A percentile compares a stretch with the other conserved stretches of the same genome.
phyloP scores from a whole-genome alignment of 2,888 invertebrate genomes.

The Acleris holmiana region DNA sequence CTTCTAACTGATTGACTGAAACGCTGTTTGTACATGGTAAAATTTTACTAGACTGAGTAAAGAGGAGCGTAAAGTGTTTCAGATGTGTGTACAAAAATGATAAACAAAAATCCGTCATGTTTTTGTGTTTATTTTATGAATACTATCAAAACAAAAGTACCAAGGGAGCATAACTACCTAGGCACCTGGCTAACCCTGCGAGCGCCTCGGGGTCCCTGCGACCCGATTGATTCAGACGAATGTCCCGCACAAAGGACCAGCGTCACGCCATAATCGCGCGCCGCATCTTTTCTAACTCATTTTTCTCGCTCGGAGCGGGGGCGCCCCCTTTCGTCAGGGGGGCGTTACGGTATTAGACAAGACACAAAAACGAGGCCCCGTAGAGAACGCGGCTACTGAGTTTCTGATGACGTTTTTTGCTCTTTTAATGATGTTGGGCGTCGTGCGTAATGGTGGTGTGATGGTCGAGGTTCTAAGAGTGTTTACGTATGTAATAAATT shows the following conservation, averaged over 20 bases:
- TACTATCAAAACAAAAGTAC: slow-evolving; percentile 41
- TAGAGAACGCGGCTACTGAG: slow-evolving; percentile 75
- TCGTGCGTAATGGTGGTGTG: slow-evolving; percentile 38
- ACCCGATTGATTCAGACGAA: slow-evolving; percentile 79
- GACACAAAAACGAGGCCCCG: slow-evolving; percentile 81
- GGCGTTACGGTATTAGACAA: slow-evolving; percentile 83
- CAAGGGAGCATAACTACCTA: slow-evolving; percentile 44
- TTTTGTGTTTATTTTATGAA: background rate
- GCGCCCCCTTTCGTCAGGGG: slow-evolving; percentile 65
- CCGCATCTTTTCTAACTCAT: slow-evolving; percentile 85
- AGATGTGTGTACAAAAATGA: too few relatives aligned
- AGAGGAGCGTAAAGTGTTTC: too few relatives aligned
- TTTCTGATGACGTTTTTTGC: slow-evolving; percentile 70
- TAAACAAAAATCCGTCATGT: too few relatives aligned
- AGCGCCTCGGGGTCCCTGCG: slow-evolving; percentile 54
- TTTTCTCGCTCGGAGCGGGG: slow-evolving; percentile 78
- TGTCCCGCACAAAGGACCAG: slow-evolving; percentile 74
- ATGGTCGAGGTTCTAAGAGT: slow-evolving; percentile 11
- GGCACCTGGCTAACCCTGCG: slow-evolving; percentile 56
- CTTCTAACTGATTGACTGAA: too few relatives aligned
- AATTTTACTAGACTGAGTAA: too few relatives aligned
- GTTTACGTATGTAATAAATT: slow-evolving; percentile 12
- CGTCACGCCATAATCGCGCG: slow-evolving; percentile 79
- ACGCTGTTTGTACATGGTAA: too few relatives aligned
- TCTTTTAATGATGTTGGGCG: slow-evolving; percentile 49